A percentile compares a stretch with the other conserved stretches of the same genome.
These are phyloP conservation scores for Callinectes sapidus DNA, from an alignment of 2,888 invertebrate species.

Conservation along the genomic window DNA sequence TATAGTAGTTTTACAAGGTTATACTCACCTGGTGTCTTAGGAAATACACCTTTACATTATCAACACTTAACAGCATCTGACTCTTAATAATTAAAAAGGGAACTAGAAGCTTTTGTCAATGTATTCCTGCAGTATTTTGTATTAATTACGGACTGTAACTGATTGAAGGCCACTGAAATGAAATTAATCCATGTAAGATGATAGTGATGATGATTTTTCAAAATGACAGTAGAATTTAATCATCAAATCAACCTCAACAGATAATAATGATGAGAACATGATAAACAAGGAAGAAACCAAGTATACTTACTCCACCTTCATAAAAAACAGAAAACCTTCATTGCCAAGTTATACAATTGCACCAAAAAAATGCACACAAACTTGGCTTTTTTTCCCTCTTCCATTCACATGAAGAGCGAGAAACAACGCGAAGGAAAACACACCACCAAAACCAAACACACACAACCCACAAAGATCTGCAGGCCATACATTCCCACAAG, in stretches of 20 bases:
- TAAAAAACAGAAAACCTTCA: background rate
- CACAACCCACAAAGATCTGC: background rate
- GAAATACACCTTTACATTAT: conserved; percentile 25
- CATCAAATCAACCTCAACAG: background rate
- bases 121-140: background rate
- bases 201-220: background rate
- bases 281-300: background rate
- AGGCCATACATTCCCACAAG: background rate
- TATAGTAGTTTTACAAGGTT: conserved; percentile 53
- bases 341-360: background rate
- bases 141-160: background rate
- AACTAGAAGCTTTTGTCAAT: conserved; percentile 22
- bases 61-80: conserved; percentile 23
- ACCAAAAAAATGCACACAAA: background rate
- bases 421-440: background rate
- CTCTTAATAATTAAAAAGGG: conserved; percentile 16
- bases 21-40: conserved; percentile 55
- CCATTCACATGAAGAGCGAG: background rate
- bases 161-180: background rate
- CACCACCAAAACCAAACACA: background rate
- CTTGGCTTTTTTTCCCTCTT: background rate
- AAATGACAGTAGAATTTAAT: background rate
- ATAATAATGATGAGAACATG: background rate
- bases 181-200: background rate
- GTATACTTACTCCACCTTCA: background rate